Conservation (phyloP, 2,797 vertebrate species). For the Enteromius radiatus region DNA sequence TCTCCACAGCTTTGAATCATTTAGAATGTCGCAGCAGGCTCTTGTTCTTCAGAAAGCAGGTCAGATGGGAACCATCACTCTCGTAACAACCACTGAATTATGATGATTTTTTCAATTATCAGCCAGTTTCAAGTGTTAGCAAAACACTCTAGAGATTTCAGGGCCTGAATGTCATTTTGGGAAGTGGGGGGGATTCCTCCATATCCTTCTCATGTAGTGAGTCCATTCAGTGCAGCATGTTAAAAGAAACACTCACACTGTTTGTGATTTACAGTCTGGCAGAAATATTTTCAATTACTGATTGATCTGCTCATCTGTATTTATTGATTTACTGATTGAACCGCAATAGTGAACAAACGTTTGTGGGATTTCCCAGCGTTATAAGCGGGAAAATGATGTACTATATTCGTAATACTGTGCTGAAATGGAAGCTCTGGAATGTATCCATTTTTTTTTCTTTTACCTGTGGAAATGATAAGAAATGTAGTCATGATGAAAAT, state of each 20-base stretch:
- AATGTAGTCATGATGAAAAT: not conserved
- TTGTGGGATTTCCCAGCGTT: not conserved
- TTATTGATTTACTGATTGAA: not conserved
- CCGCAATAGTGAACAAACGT: not conserved
- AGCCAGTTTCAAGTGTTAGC: not conserved
- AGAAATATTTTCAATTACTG: not conserved
- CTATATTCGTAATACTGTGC: not conserved
- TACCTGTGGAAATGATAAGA: not conserved
- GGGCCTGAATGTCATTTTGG: not conserved
- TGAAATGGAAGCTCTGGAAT: not conserved
- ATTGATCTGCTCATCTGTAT: not conserved
- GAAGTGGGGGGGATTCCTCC: not conserved
- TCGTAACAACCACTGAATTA: not conserved
- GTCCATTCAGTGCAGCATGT: too few relatives aligned
- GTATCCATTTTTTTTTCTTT: not conserved
- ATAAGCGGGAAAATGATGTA: not conserved
- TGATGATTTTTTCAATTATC: too few relatives aligned
- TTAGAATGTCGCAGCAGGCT: conserved; percentile 3
- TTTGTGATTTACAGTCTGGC: not conserved
- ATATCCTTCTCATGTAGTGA: too few relatives aligned
- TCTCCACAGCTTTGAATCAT: not conserved
- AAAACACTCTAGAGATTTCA: not conserved
- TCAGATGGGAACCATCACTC: not conserved
- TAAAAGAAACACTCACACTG: not conserved
- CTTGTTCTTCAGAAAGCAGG: not conserved